Conservation (phyloP, 2,113 vertebrate genomes). For the Syrrhaptes paradoxus region DNA sequence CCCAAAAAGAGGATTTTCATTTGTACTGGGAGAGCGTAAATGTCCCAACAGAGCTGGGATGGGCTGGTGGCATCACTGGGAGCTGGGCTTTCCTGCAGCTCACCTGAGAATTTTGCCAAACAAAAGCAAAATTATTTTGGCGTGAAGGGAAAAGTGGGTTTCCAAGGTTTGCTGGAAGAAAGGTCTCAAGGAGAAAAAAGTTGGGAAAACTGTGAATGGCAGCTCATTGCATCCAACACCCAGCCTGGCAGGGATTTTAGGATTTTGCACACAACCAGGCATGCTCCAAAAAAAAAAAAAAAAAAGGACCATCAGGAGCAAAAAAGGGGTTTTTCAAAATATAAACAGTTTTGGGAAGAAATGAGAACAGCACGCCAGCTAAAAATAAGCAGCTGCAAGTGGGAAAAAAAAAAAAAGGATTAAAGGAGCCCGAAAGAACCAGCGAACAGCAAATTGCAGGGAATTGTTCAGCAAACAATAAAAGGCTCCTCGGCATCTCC, state of each 20-base stretch:
- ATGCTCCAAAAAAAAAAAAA: background rate
- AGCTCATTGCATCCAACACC: background rate
- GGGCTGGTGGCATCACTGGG: background rate
- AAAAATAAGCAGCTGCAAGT: slow-evolving; percentile 1
- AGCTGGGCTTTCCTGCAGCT: background rate
- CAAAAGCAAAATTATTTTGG: background rate
- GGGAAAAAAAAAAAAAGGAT: background rate
- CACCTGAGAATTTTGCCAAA: background rate
- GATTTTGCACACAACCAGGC: background rate
- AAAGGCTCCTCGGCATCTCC: slow-evolving; percentile 46
- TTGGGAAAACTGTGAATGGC: background rate
- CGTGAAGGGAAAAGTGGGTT: background rate
- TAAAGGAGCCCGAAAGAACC: slow-evolving; percentile 11
- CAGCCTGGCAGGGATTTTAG: background rate
- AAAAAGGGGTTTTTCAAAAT: background rate
- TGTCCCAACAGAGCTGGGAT: background rate
- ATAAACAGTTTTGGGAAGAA: slow-evolving; percentile 7
- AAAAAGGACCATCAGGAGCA: background rate
- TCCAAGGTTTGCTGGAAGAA: background rate
- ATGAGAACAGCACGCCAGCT: background rate
- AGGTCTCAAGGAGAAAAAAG: background rate
- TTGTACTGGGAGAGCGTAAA: fast-evolving
- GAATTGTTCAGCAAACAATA: slow-evolving; percentile 59
- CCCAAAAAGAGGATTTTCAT: background rate
- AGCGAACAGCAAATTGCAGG: slow-evolving; percentile 47